A percentile compares a stretch with the other conserved stretches of the same genome.
These are phyloP conservation scores for Hipposideros larvatus DNA, from an alignment of 2,797 vertebrate species.

Conservation along the genomic window DNA sequence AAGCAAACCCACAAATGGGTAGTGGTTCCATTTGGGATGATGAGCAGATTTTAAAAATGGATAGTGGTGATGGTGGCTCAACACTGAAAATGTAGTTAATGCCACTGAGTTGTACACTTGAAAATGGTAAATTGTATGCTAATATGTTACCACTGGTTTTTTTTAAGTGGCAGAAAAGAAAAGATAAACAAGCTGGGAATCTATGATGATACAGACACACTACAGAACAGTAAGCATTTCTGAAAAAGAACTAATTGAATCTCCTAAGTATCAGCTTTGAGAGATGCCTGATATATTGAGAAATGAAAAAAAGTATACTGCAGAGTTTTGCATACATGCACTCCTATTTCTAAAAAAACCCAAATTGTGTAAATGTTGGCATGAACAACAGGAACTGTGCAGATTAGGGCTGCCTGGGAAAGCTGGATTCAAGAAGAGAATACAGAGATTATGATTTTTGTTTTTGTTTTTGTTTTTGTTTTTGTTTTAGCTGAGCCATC, in stretches of 20 bases:
- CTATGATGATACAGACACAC: not conserved
- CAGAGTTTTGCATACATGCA: not conserved
- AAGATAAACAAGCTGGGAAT: not conserved
- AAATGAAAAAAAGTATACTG: not conserved
- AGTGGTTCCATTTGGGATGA: not conserved
- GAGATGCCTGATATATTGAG: not conserved
- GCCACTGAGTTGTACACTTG: not conserved
- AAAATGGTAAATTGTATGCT: not conserved
- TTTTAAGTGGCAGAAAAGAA: not conserved
- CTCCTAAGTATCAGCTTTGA: not conserved
- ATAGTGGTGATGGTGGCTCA: not conserved
- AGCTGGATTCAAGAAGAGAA: not conserved
- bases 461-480: too few relatives aligned
- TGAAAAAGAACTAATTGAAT: not conserved
- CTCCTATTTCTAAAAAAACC: not conserved
- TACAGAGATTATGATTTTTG: not conserved
- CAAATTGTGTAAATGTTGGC: not conserved
- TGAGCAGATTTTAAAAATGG: not conserved
- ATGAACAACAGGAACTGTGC: fast-evolving
- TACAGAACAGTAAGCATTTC: not conserved
- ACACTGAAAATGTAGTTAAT: not conserved
- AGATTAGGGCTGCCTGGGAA: too few relatives aligned
- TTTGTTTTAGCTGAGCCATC: too few relatives aligned
- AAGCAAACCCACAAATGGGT: not conserved
- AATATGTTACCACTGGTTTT: not conserved